These are phyloP conservation scores for Phalacrocorax brasilianus DNA, from an alignment of 2,113 vertebrate species.

Conservation along the genomic window DNA sequence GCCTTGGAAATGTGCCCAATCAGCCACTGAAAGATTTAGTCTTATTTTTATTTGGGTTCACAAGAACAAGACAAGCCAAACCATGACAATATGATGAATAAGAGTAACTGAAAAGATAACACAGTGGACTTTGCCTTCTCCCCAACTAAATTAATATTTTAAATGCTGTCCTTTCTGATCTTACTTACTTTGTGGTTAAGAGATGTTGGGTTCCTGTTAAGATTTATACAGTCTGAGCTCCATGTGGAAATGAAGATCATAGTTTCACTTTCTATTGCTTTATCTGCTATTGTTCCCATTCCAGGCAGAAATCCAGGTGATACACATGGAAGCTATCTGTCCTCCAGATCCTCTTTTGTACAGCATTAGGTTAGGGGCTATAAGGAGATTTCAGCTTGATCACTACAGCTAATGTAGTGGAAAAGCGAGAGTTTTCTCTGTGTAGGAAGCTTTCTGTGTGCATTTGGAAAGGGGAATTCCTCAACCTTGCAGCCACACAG, in stretches of 20 bases:
- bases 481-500: neutral
- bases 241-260: neutral
- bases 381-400: constrained; percentile 20
- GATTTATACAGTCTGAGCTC: neutral
- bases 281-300: neutral
- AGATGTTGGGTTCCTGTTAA: neutral
- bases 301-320: constrained; percentile 18
- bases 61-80: neutral
- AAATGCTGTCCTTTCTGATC: neutral
- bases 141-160: neutral
- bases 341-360: neutral
- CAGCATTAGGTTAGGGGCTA: neutral
- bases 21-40: constrained; percentile 11
- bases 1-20: neutral
- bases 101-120: neutral
- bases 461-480: neutral
- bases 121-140: neutral
- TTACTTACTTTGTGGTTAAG: neutral
- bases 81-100: neutral
- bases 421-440: neutral
- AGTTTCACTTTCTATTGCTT: constrained; percentile 21
- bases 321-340: constrained; percentile 18
- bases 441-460: neutral
- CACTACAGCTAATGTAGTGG: neutral
- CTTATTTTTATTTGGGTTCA: constrained; percentile 18